These are phyloP conservation scores for Arizona elegans DNA, from an alignment of 2,113 vertebrate genomes.

Conservation along the genomic window DNA sequence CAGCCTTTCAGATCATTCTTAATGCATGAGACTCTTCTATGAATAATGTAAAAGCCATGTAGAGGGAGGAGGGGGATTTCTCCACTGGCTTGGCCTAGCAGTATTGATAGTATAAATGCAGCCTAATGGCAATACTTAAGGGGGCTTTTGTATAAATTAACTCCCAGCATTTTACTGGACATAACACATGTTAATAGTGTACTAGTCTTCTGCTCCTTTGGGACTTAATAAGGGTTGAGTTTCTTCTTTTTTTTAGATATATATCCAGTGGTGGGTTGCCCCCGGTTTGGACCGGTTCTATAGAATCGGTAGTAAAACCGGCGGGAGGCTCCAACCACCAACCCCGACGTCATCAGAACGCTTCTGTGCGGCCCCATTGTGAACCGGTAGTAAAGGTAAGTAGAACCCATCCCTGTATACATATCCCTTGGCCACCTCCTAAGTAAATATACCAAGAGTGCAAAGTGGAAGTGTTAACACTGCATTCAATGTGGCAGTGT, in stretches of 20 bases:
- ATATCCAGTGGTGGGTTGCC: neutral
- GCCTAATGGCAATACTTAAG: conserved; percentile 49
- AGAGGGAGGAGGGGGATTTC: conserved; percentile 41
- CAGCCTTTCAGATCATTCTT: conserved; percentile 45
- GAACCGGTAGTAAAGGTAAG: too few species aligned
- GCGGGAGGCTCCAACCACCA: too few species aligned
- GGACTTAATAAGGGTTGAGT: neutral
- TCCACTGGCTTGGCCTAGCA: conserved; percentile 53
- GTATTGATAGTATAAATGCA: conserved; percentile 20
- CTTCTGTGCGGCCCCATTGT: too few species aligned
- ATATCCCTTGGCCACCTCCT: neutral
- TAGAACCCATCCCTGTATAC: neutral
- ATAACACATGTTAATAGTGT: conserved; percentile 25
- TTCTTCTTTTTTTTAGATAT: neutral
- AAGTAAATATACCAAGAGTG: neutral
- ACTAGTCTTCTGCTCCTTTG: conserved; percentile 10
- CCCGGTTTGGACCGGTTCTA: too few species aligned
- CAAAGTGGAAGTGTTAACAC: neutral
- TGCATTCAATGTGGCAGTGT: neutral
- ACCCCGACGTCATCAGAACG: too few species aligned
- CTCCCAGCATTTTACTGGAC: conserved; percentile 34
- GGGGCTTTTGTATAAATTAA: conserved; percentile 59
- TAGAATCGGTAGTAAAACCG: too few species aligned
- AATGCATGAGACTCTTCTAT: conserved; percentile 57
- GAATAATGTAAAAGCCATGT: conserved; percentile 61